Percentiles rank a stretch among this genome's conserved stretches.
Conservation (phyloP, 2,888 invertebrate species). For the Euplexia lucipara region DNA sequence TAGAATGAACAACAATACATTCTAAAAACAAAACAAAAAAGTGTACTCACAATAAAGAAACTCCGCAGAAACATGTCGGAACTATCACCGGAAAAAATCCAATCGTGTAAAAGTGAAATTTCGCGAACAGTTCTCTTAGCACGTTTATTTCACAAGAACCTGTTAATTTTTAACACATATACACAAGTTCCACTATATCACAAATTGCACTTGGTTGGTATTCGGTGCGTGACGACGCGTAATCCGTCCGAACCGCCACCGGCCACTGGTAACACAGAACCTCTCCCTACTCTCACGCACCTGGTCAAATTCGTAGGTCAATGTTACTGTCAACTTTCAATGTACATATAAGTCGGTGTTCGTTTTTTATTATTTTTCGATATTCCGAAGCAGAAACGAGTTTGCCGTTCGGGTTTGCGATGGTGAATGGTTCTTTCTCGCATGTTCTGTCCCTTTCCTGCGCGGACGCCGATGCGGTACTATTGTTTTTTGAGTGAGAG, state of each 20-base stretch:
- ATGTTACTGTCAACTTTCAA: conserved; percentile 65
- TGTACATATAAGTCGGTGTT: conserved; percentile 59
- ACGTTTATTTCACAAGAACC: conserved; percentile 55
- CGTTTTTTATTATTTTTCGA: conserved; percentile 62
- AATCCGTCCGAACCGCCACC: conserved; percentile 51
- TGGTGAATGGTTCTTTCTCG: conserved; percentile 75
- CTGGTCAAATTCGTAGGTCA: conserved; percentile 54
- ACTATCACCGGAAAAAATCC: conserved; percentile 60
- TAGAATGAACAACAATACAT: conserved; percentile 22
- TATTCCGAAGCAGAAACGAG: conserved; percentile 67
- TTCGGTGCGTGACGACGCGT: conserved; percentile 63
- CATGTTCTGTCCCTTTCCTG: conserved; percentile 72
- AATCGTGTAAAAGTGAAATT: conserved; percentile 62
- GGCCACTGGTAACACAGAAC: conserved; percentile 29
- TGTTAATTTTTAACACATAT: conserved; percentile 59
- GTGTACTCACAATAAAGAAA: conserved; percentile 60
- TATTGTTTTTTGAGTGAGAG: conserved; percentile 55
- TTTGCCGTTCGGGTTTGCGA: conserved; percentile 71
- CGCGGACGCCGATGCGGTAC: conserved; percentile 71
- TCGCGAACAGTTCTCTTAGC: conserved; percentile 52
- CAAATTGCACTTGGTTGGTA: conserved; percentile 51
- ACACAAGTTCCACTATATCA: conserved; percentile 60
- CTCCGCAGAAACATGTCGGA: conserved; percentile 55
- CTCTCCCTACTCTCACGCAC: conserved; percentile 46
- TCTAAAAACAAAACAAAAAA: conserved; percentile 20